phyloP scores from a whole-genome alignment of 2,797 vertebrate species.

The Acanthopagrus latus region DNA sequence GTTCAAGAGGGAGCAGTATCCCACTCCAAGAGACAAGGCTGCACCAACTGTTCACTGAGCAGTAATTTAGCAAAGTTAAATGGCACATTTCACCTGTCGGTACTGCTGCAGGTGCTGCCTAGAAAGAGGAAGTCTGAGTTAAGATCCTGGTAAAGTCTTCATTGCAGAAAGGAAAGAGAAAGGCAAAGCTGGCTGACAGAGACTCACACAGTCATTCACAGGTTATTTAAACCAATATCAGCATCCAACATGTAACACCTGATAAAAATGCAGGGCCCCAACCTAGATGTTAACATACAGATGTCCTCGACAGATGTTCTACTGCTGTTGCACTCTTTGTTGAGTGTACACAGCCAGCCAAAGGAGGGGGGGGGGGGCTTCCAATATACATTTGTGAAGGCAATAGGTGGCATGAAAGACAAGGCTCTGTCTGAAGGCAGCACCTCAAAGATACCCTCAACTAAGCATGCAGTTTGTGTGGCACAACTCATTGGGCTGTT shows the following conservation, averaged over 20 bases:
- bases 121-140: conserved; percentile 1
- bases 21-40: conserved; percentile 9
- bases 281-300: conserved; percentile 17
- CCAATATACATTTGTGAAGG: conserved; percentile 10
- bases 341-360: conserved; percentile 18
- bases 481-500: neutral
- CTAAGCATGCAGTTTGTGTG: conserved; percentile 20
- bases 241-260: neutral
- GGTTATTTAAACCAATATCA: neutral
- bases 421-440: neutral
- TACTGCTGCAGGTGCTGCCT: neutral
- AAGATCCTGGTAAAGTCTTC: neutral
- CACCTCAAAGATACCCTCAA: neutral
- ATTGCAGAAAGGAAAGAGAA: neutral
- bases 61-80: conserved; percentile 19
- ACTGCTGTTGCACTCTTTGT: neutral
- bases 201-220: neutral
- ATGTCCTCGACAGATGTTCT: conserved; percentile 39
- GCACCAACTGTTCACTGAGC: conserved; percentile 9
- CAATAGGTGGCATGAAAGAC: conserved; percentile 5
- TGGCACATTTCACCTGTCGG: neutral
- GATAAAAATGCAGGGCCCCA: neutral
- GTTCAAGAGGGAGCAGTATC: conserved; percentile 2
- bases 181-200: neutral
- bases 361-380: neutral